phyloP scores from a whole-genome alignment of 2,888 invertebrate genomes.

The Meteorus colon region DNA sequence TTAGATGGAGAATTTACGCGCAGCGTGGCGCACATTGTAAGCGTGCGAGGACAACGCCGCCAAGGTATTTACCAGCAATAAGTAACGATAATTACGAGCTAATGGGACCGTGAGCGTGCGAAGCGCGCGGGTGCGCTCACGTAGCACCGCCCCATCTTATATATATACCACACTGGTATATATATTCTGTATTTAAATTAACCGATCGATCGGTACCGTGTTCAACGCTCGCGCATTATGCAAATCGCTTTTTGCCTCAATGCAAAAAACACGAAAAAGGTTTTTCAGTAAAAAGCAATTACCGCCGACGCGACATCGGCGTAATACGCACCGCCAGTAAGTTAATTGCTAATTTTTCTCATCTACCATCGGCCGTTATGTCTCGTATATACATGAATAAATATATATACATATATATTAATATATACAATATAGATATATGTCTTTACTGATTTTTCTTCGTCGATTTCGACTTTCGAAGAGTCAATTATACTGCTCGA shows the following conservation, averaged over 20 bases:
- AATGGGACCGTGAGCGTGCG: slow-evolving; percentile 58
- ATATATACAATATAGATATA: slow-evolving; percentile 10
- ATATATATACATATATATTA: background rate
- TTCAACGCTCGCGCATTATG: slow-evolving; percentile 70
- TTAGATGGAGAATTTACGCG: slow-evolving; percentile 57
- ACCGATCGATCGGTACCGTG: slow-evolving; percentile 70
- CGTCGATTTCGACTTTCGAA: slow-evolving; percentile 42
- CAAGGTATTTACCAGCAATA: slow-evolving; percentile 64
- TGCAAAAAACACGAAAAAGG: slow-evolving; percentile 68
- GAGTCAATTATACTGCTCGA: slow-evolving; percentile 34
- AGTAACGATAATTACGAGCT: slow-evolving; percentile 72
- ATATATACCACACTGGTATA: slow-evolving; percentile 28
- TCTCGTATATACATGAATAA: slow-evolving; percentile 21
- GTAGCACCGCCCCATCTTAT: slow-evolving; percentile 51
- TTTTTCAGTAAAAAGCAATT: slow-evolving; percentile 70
- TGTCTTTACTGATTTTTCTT: slow-evolving; percentile 30
- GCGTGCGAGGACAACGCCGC: slow-evolving; percentile 37
- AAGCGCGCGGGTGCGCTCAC: background rate
- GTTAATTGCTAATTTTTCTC: slow-evolving; percentile 68
- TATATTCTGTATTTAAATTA: slow-evolving; percentile 71
- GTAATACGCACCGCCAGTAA: slow-evolving; percentile 54
- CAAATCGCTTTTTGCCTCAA: slow-evolving; percentile 60
- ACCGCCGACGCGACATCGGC: slow-evolving; percentile 68
- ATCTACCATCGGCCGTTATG: slow-evolving; percentile 36
- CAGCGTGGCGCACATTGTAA: slow-evolving; percentile 54